These are phyloP conservation scores for Danionella dracula DNA, from an alignment of 2,797 vertebrate genomes.

Conservation along the genomic window DNA sequence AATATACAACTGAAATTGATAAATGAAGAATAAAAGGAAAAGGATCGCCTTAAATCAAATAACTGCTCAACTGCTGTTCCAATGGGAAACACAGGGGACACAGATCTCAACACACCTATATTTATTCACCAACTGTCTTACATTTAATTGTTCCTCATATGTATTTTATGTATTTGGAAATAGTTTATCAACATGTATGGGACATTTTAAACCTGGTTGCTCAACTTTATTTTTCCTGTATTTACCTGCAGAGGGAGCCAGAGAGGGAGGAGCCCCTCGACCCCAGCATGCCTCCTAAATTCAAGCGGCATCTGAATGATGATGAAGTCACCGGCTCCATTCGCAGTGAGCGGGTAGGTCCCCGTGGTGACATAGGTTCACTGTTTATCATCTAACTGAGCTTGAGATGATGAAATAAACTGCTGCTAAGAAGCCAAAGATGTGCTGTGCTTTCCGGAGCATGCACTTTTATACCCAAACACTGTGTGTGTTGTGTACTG, in stretches of 20 bases:
- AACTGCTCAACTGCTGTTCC: too few species aligned
- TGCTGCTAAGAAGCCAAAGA: neutral
- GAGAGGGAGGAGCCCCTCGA: conserved; percentile 73
- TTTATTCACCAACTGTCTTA: too few species aligned
- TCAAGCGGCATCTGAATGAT: conserved; percentile 94
- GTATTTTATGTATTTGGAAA: too few species aligned
- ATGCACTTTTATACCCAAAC: neutral
- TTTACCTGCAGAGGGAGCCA: conserved; percentile 67
- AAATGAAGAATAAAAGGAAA: too few species aligned
- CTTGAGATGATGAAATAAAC: neutral
- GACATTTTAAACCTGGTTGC: too few species aligned
- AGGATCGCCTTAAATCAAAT: too few species aligned
- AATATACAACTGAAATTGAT: too few species aligned
- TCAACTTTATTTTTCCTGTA: neutral
- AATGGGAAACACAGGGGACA: too few species aligned
- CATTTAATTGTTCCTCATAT: too few species aligned
- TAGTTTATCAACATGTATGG: too few species aligned
- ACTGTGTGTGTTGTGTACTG: neutral
- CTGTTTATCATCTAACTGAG: neutral
- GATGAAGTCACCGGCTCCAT: conserved; percentile 95
- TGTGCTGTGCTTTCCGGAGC: neutral
- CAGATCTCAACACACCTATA: too few species aligned
- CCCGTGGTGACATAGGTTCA: neutral
- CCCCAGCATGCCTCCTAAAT: conserved; percentile 92
- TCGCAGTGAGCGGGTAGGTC: conserved; percentile 92